Evolutionary conservation across 1,140 invertebrate species (phyloP).

Genomic region (Drosophila yakuba): DNA sequence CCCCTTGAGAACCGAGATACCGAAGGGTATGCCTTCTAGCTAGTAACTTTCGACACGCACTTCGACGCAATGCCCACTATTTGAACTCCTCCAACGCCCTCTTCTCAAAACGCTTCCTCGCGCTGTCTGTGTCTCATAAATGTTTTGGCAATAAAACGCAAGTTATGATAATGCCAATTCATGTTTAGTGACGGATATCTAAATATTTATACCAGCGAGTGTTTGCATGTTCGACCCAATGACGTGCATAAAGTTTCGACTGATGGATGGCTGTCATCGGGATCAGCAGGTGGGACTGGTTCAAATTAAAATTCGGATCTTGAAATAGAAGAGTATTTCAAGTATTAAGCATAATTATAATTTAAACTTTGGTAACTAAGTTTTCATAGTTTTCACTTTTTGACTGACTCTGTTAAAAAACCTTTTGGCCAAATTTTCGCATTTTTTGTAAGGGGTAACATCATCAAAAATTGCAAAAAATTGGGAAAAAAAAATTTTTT

Average conservation of each 20-base stretch:
- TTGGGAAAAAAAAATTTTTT: no score
- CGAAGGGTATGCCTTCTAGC: slow-evolving; percentile 5
- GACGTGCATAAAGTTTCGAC: slow-evolving; percentile 27
- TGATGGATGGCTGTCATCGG: slow-evolving; percentile 34
- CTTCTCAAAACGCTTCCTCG: neutral
- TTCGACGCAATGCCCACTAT: slow-evolving; percentile 43
- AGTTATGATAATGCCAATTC: slow-evolving; percentile 81
- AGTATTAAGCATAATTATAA: no score
- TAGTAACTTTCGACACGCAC: slow-evolving; percentile 69
- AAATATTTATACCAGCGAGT: slow-evolving; percentile 46
- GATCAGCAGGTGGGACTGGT: slow-evolving; percentile 33
- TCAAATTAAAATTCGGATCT: neutral
- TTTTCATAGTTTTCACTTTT: no score
- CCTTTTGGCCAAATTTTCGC: no score
- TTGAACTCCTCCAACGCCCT: neutral
- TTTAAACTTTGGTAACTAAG: no score
- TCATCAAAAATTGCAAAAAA: no score
- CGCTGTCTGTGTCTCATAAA: slow-evolving; percentile 61
- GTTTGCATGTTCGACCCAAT: slow-evolving; percentile 49
- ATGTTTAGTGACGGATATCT: slow-evolving; percentile 59
- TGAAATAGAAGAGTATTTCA: neutral
- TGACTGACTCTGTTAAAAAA: no score
- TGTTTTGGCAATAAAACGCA: slow-evolving; percentile 79
- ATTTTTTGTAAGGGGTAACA: no score
- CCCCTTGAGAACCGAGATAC: neutral